phyloP scores from a whole-genome alignment of 1,140 invertebrate species.

The Drosophila rufa region DNA sequence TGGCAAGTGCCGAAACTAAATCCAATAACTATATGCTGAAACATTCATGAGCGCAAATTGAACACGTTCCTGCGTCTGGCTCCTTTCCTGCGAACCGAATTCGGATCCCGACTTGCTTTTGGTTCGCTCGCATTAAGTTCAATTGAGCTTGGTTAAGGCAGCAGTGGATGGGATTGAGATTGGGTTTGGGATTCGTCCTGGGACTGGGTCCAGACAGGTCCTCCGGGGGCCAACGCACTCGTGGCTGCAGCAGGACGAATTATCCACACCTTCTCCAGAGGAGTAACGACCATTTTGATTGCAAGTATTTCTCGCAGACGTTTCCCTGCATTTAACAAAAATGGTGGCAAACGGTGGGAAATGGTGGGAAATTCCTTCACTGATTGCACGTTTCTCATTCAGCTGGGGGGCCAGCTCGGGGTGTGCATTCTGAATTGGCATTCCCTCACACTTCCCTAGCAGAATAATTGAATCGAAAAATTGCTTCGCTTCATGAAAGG shows the following conservation, averaged over 20 bases:
- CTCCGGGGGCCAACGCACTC: conserved; percentile 71
- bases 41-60: conserved; percentile 83
- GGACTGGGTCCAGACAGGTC: conserved; percentile 32
- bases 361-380: conserved; percentile 55
- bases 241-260: conserved; percentile 53
- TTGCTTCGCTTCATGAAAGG: conserved; percentile 54
- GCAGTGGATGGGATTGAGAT: not conserved
- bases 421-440: conserved; percentile 61
- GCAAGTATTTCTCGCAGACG: conserved; percentile 68
- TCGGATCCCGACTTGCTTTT: conserved; percentile 38
- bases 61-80: conserved; percentile 66
- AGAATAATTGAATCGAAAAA: conserved; percentile 78
- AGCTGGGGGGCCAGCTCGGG: conserved; percentile 23
- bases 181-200: not conserved
- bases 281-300: conserved; percentile 70
- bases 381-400: conserved; percentile 63
- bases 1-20: conserved; percentile 79
- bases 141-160: conserved; percentile 64
- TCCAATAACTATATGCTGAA: conserved; percentile 81
- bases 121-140: conserved; percentile 69
- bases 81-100: conserved; percentile 26
- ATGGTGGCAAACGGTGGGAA: conserved; percentile 26
- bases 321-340: conserved; percentile 58
- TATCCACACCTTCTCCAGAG: conserved; percentile 71
- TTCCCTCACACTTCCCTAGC: conserved; percentile 34